These are phyloP conservation scores for Anthophora plumipes DNA, from an alignment of 2,888 invertebrate genomes.

Conservation along the genomic window DNA sequence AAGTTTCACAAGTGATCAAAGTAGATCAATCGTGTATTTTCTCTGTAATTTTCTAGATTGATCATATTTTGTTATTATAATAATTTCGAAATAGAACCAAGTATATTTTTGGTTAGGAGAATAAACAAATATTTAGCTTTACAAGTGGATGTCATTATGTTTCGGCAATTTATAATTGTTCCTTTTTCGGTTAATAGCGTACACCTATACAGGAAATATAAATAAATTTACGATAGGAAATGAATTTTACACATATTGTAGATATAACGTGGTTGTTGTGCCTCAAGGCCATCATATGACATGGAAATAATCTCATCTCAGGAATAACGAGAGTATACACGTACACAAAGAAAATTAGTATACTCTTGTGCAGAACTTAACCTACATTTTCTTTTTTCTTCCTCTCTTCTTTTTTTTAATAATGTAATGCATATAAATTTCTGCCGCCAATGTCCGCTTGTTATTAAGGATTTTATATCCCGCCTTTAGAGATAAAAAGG, in stretches of 20 bases:
- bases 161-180: no score
- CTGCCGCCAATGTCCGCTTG: neutral
- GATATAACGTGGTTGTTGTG: neutral
- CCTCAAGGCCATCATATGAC: neutral
- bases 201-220: neutral
- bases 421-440: neutral
- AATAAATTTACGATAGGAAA: neutral
- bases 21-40: no score
- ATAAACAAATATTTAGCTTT: no score
- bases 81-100: no score
- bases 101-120: no score
- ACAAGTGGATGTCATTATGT: no score
- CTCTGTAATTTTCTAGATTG: no score
- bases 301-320: neutral
- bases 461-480: no score
- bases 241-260: neutral
- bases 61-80: no score
- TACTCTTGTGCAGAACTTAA: neutral
- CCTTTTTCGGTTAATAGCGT: no score
- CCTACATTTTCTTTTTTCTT: slow-evolving; percentile 2
- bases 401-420: slow-evolving; percentile 20
- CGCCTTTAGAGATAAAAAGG: no score
- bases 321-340: slow-evolving; percentile 12
- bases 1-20: no score
- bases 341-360: slow-evolving; percentile 8